Base-by-base conservation (phyloP, 2,797 vertebrate genomes). In the Hemibagrus guttatus region DNA sequence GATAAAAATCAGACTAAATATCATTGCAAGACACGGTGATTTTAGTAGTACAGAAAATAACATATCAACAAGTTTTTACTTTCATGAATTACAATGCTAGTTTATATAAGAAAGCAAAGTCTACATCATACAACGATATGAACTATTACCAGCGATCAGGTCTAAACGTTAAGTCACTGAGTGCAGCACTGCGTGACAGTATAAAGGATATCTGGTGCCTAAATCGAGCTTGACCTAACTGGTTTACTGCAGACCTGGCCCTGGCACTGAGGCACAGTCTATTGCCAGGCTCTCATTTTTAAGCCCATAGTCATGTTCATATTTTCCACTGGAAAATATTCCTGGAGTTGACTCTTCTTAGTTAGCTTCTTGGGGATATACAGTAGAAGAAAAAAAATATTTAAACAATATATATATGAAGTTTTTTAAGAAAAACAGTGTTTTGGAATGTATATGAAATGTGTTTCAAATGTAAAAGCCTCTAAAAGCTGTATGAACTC, bases 221-320 rank as follows among this genome's bases (percentile, higher is more conserved):
- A 91, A 92, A 92, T 71, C 59, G 74, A 93, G 89, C 85, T 90
- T 75, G 89, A 90, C 91, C 91, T 92, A 91, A 93, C 63, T 88
- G 89, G 89, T 66, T 88, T 72, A 56, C 71, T 88, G 28, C 86
- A 87, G 91, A 92, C 91, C 91, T 92, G 90, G 85, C 76, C 86
- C 78, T 13, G 59, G 91, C 91, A 91, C 83, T 86, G 76, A 35
- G 19, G 71, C 85, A 19, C 83, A 88, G 52, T 56, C 23, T 90
- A 88, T 0, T 90, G 87, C 84, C 26, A 88, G 84, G 88, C 84
- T 92, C 89, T 84, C 85, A 87, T 91, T 91, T 88, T 90, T 89
- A 83, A 86, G 85, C 85, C 86, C 69, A 80, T 71, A 85, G 90
- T 86, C 91, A 87, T 92, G 89, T 66, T 56, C 90, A 93, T 92